Conservation (phyloP, 2,113 vertebrate species). For the Hydropotes inermis region DNA sequence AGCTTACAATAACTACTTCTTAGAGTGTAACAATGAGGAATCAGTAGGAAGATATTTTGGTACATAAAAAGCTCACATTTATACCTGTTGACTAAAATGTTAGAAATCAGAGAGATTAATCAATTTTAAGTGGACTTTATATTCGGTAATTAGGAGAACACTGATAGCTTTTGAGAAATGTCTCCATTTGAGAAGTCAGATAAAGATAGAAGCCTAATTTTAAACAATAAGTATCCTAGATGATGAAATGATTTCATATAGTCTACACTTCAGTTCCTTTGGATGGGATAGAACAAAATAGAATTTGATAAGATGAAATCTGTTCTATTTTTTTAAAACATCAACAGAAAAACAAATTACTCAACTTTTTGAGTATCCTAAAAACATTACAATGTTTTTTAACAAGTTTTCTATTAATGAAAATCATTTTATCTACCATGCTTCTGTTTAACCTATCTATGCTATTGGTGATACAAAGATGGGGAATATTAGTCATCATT, state of each 20-base stretch:
- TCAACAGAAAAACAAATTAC: neutral
- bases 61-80: neutral
- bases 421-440: neutral
- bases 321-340: constrained; percentile 22
- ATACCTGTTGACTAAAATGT: neutral
- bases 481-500: neutral
- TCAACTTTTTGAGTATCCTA: neutral
- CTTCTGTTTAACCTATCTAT: neutral
- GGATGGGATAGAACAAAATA: neutral
- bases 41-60: neutral
- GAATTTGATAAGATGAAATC: neutral
- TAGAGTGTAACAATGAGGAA: neutral
- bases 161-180: neutral
- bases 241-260: neutral
- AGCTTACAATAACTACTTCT: neutral
- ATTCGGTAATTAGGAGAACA: neutral
- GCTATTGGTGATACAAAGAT: neutral
- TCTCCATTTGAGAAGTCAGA: neutral
- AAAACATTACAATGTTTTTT: no score
- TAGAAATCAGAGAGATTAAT: neutral
- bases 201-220: neutral
- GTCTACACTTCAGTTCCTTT: neutral
- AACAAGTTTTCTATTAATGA: neutral
- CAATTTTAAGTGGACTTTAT: neutral
- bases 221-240: neutral